Evolutionary conservation across 2,113 vertebrate species (phyloP), one percentile per base, ranked within the genome.

Genomic region (Albula goreensis): DNA sequence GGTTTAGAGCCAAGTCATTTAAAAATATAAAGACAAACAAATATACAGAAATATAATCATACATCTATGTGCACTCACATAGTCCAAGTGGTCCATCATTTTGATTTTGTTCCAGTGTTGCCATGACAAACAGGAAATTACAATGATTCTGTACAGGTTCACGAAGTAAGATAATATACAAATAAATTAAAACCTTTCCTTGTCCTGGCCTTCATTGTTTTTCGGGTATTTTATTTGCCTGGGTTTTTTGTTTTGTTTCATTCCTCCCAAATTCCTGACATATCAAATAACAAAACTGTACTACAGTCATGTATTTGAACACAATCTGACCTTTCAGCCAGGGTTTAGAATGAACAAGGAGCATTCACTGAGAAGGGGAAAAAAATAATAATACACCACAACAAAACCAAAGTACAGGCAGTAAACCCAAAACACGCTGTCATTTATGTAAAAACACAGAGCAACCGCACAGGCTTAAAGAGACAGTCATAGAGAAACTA

Each of bases 161-260:
- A 86, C 25, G 31, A 50, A 25, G 81, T 74, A 80, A 86, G 22
- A 15, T 85, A 49, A 85, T 83, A 88, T 87, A 90, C 87, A 56
- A 89, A 92, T 93, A 93, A 94, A 93, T 93, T 90, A 86, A 70
- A 63, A 83, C 12, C 31, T 3, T 66, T 63, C 57, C 57, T 74
- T 50, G 84, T 57, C 70, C 80, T 22, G 70, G 86, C 50, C 83
- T 87, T 77, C 85, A 83, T 82, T 82, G 80, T 10, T 51, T 81
- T 22, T 50, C 50, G 31, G n/a, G 80, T 49, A 51, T 51, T n/a
- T 17, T 78, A 31, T 17, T 70, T 84, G 57, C 31, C 50, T 41
- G 15, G 57, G 9, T 9, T 13, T 50, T 52, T 82, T 17, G 4
- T n/a, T 82, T 57, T 41, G 22, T 82, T 82, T 74, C 31, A 10